These are phyloP conservation scores for Lepidostoma basale DNA, from an alignment of 1,140 invertebrate species.

Conservation along the genomic window DNA sequence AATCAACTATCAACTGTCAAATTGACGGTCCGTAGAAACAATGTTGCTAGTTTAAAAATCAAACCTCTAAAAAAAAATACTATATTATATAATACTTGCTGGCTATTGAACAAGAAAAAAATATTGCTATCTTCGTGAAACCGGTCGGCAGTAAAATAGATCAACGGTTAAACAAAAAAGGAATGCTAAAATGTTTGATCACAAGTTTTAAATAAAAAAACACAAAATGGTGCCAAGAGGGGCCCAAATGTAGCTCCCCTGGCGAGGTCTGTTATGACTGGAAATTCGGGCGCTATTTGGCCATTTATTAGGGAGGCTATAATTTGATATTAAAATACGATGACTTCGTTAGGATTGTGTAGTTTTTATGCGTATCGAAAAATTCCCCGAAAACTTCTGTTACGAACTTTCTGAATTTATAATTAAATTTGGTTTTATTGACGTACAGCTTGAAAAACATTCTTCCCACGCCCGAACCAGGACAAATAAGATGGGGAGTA, in stretches of 20 bases:
- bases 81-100: no score
- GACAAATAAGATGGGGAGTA: no score
- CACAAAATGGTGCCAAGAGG: no score
- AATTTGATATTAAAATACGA: conserved; percentile 33
- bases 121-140: neutral
- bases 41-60: no score
- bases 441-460: neutral
- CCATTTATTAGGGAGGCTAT: conserved; percentile 36
- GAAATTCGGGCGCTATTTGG: conserved; percentile 29
- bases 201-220: no score
- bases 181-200: no score
- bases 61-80: no score
- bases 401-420: conserved; percentile 3
- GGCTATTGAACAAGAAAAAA: no score
- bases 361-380: conserved; percentile 28
- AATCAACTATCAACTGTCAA: no score
- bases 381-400: conserved; percentile 5
- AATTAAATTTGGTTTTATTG: conserved; percentile 29
- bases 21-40: no score
- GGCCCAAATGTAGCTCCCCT: no score
- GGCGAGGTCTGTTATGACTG: conserved; percentile 15
- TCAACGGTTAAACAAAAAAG: neutral
- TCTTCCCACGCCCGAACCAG: no score
- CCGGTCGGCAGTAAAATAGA: neutral
- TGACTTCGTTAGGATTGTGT: conserved; percentile 29